These are phyloP conservation scores for Sterna hirundo DNA, from an alignment of 2,113 vertebrate species.

Conservation along the genomic window DNA sequence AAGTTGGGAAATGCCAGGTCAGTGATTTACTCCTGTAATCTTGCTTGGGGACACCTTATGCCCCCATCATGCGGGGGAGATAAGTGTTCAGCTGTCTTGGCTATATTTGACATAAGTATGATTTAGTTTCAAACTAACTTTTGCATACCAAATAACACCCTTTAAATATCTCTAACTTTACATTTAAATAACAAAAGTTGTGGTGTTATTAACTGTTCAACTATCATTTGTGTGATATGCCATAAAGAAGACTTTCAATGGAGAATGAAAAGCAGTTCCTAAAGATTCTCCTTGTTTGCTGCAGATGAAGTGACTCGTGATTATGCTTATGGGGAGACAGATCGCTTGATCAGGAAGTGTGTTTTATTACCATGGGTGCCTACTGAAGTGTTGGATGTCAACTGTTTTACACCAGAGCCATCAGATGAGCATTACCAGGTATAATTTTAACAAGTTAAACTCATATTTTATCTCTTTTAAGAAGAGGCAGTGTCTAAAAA, in stretches of 20 bases:
- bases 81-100: not conserved
- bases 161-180: not conserved
- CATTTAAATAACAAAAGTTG: not conserved
- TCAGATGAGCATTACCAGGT: slow-evolving; percentile 88
- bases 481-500: not conserved
- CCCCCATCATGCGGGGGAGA: not conserved
- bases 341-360: slow-evolving; percentile 85
- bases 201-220: not conserved
- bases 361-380: slow-evolving; percentile 87
- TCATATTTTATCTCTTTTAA: not conserved
- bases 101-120: not conserved
- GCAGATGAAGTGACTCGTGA: slow-evolving; percentile 94
- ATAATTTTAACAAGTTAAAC: not conserved
- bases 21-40: not conserved
- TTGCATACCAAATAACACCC: not conserved
- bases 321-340: slow-evolving; percentile 84
- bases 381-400: slow-evolving; percentile 72
- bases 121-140: not conserved
- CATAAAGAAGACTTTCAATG: not conserved
- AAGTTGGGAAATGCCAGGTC: not conserved
- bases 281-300: not conserved
- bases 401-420: slow-evolving; percentile 78
- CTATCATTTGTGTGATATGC: not conserved
- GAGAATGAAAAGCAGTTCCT: not conserved
- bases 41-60: not conserved